These are phyloP conservation scores for Cremastobaeus sp. DNA, from an alignment of 2,888 invertebrate genomes.

Conservation along the genomic window DNA sequence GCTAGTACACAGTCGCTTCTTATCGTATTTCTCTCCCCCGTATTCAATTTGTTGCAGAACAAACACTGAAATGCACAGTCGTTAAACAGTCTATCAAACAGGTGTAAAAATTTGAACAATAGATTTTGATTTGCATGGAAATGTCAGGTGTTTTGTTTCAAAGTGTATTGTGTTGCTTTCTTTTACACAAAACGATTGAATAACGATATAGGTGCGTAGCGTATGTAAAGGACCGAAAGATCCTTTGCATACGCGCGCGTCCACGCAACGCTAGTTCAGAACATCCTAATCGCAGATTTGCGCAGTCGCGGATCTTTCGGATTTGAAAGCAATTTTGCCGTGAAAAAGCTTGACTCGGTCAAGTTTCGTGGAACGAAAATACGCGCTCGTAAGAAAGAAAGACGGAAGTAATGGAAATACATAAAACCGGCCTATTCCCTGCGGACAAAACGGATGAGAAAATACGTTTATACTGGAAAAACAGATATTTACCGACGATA, in stretches of 20 bases:
- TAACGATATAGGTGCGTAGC: too few relatives aligned
- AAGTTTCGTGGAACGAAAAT: background rate
- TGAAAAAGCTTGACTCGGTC: background rate
- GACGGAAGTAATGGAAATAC: background rate
- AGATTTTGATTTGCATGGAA: background rate
- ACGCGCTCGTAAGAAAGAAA: too few relatives aligned
- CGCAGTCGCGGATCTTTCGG: too few relatives aligned
- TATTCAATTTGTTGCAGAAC: slow-evolving; percentile 22
- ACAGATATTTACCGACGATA: slow-evolving; percentile 14
- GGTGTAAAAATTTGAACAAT: slow-evolving; percentile 2
- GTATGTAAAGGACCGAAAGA: too few relatives aligned
- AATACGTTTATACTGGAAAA: slow-evolving; percentile 19
- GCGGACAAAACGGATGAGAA: slow-evolving; percentile 1
- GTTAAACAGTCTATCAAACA: slow-evolving; percentile 8
- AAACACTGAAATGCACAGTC: slow-evolving; percentile 11
- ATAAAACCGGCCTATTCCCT: background rate
- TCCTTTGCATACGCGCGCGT: too few relatives aligned
- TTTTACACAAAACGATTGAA: too few relatives aligned
- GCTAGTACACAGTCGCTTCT: slow-evolving; percentile 19
- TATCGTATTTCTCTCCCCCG: slow-evolving; percentile 14
- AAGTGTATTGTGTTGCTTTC: too few relatives aligned
- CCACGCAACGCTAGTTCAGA: too few relatives aligned
- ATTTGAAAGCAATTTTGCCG: background rate
- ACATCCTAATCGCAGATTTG: too few relatives aligned
- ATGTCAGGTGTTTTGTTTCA: background rate